A percentile compares a stretch with the other conserved stretches of the same genome.
Evolutionary conservation across 2,113 vertebrate species (phyloP).

Genomic region (Nerophis ophidion): DNA sequence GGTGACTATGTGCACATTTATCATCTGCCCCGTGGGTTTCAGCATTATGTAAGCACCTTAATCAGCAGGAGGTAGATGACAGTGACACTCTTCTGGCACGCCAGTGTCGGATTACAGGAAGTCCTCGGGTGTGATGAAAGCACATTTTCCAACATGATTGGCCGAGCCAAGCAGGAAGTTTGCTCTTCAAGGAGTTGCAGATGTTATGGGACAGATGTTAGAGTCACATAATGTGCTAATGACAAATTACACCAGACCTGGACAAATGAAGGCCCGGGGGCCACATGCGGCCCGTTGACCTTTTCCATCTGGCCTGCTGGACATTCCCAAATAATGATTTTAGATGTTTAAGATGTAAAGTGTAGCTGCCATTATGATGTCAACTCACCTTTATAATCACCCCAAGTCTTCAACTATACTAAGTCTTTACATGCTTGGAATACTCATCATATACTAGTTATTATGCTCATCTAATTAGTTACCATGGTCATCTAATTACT

Average conservation of each 20-base stretch:
- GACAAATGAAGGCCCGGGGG: no score
- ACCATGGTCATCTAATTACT: no score
- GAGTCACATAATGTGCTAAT: background rate
- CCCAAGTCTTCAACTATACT: no score
- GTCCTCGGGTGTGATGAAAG: background rate
- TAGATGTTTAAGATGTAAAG: no score
- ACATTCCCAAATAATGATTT: no score
- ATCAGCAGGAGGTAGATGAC: background rate
- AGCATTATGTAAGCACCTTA: constrained; percentile 35
- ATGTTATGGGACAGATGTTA: background rate
- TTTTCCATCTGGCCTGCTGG: no score
- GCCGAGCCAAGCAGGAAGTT: background rate
- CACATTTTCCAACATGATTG: background rate
- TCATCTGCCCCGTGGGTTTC: constrained; percentile 25
- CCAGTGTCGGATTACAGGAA: constrained; percentile 16
- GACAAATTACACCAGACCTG: background rate
- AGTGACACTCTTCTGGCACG: background rate
- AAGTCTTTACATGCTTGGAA: no score
- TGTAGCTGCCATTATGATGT: no score
- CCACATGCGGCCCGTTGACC: no score
- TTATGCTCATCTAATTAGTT: no score
- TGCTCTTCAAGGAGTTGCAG: background rate
- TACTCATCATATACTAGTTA: no score
- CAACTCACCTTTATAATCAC: no score
- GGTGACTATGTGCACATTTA: constrained; percentile 1